Percentiles rank a stretch among this genome's conserved stretches.
These are phyloP conservation scores for Fregata magnificens DNA, from an alignment of 2,113 vertebrate genomes.

Conservation along the genomic window DNA sequence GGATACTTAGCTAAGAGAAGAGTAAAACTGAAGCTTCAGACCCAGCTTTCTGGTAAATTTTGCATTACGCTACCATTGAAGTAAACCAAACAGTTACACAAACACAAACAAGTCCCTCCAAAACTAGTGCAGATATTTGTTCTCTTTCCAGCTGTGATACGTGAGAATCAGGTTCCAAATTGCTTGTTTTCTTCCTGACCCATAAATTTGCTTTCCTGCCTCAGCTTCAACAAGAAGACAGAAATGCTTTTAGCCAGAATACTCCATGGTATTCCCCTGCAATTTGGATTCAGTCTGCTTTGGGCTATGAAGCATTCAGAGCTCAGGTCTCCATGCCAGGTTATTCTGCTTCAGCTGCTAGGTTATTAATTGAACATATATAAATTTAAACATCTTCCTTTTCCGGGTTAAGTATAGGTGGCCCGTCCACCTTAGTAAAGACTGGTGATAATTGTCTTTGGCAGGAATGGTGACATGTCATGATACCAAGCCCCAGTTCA, in stretches of 20 bases:
- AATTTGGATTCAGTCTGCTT: background rate
- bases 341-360: background rate
- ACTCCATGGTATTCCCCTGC: background rate
- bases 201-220: background rate
- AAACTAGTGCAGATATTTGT: background rate
- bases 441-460: too few relatives aligned
- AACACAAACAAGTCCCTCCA: background rate
- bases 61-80: background rate
- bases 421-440: too few relatives aligned
- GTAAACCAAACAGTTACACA: background rate
- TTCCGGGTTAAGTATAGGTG: too few relatives aligned
- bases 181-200: background rate
- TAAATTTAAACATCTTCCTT: too few relatives aligned
- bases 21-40: background rate
- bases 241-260: background rate
- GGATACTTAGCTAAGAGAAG: background rate
- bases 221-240: background rate
- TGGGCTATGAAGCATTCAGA: background rate
- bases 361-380: too few relatives aligned
- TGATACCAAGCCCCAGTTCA: too few relatives aligned
- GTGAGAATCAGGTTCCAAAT: background rate
- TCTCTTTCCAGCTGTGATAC: background rate
- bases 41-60: background rate
- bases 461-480: too few relatives aligned
- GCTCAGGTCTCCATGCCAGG: background rate